These are phyloP conservation scores for Protaetia brevitarsis DNA, from an alignment of 1,140 invertebrate genomes.

Conservation along the genomic window DNA sequence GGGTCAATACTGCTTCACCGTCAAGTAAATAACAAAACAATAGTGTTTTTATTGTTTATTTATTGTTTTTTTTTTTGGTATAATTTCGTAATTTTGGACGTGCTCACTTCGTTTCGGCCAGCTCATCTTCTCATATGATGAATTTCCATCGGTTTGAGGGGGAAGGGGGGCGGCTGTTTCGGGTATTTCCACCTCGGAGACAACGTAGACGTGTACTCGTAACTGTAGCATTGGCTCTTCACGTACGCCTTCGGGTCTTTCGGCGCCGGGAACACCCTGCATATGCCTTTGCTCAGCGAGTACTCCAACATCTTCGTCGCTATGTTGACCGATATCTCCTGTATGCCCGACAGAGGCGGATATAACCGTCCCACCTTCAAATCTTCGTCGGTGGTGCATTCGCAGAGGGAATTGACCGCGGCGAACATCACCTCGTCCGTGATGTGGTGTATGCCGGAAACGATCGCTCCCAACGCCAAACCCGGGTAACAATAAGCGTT, in stretches of 20 bases:
- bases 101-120: too few species aligned
- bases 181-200: not conserved
- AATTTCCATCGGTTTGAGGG: too few species aligned
- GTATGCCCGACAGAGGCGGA: conserved; percentile 87
- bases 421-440: conserved; percentile 85
- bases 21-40: too few species aligned
- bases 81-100: too few species aligned
- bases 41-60: too few species aligned
- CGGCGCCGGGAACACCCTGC: not conserved
- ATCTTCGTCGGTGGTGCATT: conserved; percentile 78
- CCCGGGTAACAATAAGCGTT: conserved; percentile 97
- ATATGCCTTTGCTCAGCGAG: conserved; percentile 76
- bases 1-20: too few species aligned
- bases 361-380: conserved; percentile 88
- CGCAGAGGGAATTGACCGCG: conserved; percentile 78
- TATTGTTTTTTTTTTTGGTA: too few species aligned
- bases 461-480: conserved; percentile 81
- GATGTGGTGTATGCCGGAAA: conserved; percentile 78
- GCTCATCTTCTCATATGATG: too few species aligned
- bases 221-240: not conserved
- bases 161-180: too few species aligned
- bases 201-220: not conserved
- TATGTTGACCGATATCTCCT: conserved; percentile 83
- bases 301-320: conserved; percentile 80
- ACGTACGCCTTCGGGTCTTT: not conserved